Evolutionary conservation across 2,797 vertebrate genomes (phyloP).

Genomic region (Leptatherina wallacei): DNA sequence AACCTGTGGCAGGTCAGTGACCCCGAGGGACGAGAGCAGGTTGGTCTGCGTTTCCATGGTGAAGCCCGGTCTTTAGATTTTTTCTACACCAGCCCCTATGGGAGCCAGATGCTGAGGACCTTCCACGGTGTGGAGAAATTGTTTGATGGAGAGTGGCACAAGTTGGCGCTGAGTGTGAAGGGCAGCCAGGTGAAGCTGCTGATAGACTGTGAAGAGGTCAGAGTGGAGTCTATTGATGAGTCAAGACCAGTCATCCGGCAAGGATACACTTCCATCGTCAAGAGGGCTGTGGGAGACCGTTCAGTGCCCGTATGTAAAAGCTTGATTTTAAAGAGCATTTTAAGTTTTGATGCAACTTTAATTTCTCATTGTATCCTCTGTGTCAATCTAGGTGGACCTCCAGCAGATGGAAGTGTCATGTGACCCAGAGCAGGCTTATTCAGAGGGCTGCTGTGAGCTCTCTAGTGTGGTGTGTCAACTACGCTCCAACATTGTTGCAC

Average conservation of each 20-base stretch:
- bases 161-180: constrained; percentile 79
- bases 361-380: not conserved
- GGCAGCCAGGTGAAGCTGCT: constrained; percentile 76
- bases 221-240: constrained; percentile 63
- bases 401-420: constrained; percentile 84
- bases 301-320: constrained; percentile 69
- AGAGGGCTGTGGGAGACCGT: constrained; percentile 69
- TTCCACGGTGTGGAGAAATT: constrained; percentile 72
- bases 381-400: constrained; percentile 76
- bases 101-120: constrained; percentile 72
- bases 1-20: constrained; percentile 85
- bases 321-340: not conserved
- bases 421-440: constrained; percentile 81
- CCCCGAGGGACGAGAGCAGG: constrained; percentile 74
- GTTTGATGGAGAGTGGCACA: constrained; percentile 85
- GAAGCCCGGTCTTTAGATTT: constrained; percentile 73
- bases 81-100: constrained; percentile 71
- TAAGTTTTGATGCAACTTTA: not conserved
- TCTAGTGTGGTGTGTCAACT: constrained; percentile 80
- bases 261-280: constrained; percentile 77
- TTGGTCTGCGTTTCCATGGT: constrained; percentile 76
- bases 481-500: not conserved
- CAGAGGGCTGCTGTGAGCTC: constrained; percentile 87
- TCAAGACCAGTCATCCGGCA: constrained; percentile 58
- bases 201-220: constrained; percentile 79